Conservation (phyloP, 2,797 vertebrate genomes). For the Florisuga fusca region DNA sequence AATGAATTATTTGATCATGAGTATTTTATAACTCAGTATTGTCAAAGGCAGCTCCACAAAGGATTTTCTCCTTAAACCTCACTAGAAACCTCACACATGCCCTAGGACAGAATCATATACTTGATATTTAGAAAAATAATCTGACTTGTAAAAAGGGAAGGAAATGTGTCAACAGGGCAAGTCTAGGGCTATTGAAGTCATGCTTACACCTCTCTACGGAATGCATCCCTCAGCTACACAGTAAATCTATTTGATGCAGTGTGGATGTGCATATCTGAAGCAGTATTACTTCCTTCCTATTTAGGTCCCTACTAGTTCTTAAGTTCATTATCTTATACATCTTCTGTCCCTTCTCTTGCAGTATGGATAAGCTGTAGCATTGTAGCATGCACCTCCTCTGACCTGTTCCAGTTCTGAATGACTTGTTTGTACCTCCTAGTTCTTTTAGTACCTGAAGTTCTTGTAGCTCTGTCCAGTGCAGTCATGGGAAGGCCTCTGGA, state of each 20-base stretch:
- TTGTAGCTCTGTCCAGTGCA: neutral
- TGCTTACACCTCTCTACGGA: neutral
- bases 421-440: neutral
- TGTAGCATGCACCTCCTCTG: neutral
- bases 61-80: neutral
- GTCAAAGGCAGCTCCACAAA: neutral
- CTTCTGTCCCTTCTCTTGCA: neutral
- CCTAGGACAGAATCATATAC: neutral
- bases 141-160: neutral
- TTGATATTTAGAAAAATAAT: neutral
- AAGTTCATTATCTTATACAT: neutral
- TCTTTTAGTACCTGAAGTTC: neutral
- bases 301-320: neutral
- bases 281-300: neutral
- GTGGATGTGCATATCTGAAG: neutral
- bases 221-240: rapidly evolving
- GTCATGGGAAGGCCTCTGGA: neutral
- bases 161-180: neutral
- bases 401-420: neutral
- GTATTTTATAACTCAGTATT: neutral
- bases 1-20: neutral
- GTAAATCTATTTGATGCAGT: neutral
- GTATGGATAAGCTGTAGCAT: neutral
- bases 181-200: neutral
- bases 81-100: neutral